Conservation (phyloP, 35 echinoderm and acorn worm genomes). For the Lytechinus variegatus region DNA sequence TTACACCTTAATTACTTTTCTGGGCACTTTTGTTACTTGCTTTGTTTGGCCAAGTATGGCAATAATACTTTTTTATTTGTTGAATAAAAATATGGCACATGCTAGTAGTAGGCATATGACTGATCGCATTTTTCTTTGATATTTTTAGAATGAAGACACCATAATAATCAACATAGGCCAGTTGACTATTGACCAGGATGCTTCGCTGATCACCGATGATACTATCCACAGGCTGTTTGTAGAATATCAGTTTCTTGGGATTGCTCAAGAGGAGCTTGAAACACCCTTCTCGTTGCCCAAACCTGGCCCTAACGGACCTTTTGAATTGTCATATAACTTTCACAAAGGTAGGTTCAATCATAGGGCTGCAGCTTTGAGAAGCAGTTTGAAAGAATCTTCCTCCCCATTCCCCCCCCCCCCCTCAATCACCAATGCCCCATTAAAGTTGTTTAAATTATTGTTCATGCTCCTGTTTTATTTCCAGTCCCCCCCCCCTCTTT, state of each 20-base stretch:
- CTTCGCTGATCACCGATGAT: conserved; percentile 74
- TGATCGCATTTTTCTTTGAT: neutral
- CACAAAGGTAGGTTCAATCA: conserved; percentile 76
- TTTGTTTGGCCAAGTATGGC: too few relatives aligned
- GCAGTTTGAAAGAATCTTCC: neutral
- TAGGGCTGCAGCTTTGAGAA: neutral
- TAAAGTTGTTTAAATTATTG: neutral
- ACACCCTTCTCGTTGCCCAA: conserved; percentile 95
- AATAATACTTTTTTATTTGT: too few relatives aligned
- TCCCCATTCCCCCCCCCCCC: neutral
- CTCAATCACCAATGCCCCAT: neutral
- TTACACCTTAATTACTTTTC: too few relatives aligned
- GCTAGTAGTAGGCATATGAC: neutral
- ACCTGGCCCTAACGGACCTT: conserved; percentile 59
- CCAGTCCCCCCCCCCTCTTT: too few relatives aligned
- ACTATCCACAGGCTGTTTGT: conserved; percentile 79
- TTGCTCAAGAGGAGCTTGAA: conserved; percentile 77
- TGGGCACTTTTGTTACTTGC: too few relatives aligned
- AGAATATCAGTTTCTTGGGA: conserved; percentile 88
- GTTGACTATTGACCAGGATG: conserved; percentile 76
- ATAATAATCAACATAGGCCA: conserved; percentile 80
- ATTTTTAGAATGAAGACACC: conserved; percentile 69
- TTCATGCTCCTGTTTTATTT: neutral
- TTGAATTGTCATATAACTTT: conserved; percentile 82
- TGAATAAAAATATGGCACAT: too few relatives aligned